Conservation (phyloP, 2,888 invertebrate genomes). For the Dryobota labecula region DNA sequence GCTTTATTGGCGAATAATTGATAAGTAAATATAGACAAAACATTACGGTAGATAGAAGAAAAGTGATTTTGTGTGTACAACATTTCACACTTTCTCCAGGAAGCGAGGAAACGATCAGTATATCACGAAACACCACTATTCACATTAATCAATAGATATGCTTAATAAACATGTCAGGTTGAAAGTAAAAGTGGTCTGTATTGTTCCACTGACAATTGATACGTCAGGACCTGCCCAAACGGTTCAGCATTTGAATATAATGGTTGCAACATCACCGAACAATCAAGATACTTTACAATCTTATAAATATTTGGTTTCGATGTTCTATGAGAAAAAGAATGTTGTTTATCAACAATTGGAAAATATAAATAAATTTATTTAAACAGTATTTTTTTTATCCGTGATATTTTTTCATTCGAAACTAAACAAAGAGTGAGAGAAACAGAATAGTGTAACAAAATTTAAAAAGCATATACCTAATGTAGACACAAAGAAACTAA, state of each 20-base stretch:
- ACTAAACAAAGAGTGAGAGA: not conserved
- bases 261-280: conserved; percentile 22
- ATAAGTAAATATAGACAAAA: conserved; percentile 5
- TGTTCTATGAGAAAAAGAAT: not conserved
- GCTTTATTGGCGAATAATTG: not conserved
- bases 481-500: not conserved
- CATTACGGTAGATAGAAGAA: not conserved
- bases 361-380: not conserved
- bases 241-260: conserved; percentile 54
- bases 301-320: conserved; percentile 30
- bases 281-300: conserved; percentile 17
- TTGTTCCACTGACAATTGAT: conserved; percentile 56
- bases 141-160: conserved; percentile 39
- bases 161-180: conserved; percentile 56
- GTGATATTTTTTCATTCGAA: not conserved
- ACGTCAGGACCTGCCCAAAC: conserved; percentile 52
- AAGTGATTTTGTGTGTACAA: not conserved
- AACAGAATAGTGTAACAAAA: not conserved
- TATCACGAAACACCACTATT: conserved; percentile 36
- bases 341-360: not conserved
- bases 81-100: conserved; percentile 36
- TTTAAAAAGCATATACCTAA: not conserved
- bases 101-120: conserved; percentile 29
- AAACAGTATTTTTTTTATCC: too few relatives aligned
- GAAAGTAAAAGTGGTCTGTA: conserved; percentile 63